A percentile compares a stretch with the other conserved stretches of the same genome.
Evolutionary conservation across 2,113 vertebrate genomes (phyloP).

Genomic region (Ovis aries): DNA sequence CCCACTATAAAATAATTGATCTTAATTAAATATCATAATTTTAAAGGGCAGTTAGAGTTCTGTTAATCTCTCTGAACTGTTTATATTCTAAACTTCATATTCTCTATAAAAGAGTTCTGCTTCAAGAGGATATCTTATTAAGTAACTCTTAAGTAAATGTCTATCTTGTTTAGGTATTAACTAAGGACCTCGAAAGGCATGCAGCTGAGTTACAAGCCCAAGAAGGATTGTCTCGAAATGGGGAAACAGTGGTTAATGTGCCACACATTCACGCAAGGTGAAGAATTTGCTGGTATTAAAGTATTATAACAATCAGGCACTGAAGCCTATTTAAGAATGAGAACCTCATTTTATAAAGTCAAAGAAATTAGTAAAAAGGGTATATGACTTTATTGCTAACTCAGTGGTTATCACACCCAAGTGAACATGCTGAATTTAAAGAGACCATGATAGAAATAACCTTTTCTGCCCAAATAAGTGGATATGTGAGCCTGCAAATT

Average conservation of each 20-base stretch:
- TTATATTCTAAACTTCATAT: not conserved
- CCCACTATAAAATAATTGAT: not conserved
- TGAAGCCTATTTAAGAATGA: not conserved
- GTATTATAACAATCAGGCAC: not conserved
- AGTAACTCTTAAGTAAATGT: conserved; percentile 15
- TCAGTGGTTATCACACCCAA: not conserved
- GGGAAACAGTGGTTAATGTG: conserved; percentile 90
- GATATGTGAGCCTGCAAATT: not conserved
- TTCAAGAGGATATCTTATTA: conserved; percentile 28
- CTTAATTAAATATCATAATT: not conserved
- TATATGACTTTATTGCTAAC: not conserved
- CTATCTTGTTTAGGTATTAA: conserved; percentile 86
- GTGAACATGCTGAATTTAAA: not conserved
- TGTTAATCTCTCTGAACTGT: not conserved
- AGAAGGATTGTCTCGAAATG: conserved; percentile 85
- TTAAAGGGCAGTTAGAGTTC: not conserved
- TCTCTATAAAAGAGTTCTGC: not conserved
- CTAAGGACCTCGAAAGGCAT: conserved; percentile 92
- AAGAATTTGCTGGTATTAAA: not conserved
- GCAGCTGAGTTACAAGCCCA: conserved; percentile 90
- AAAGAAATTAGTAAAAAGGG: not conserved
- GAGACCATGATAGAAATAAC: not conserved
- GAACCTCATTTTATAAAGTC: not conserved
- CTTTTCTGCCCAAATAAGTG: not conserved
- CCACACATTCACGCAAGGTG: conserved; percentile 94